Evolutionary conservation across 2,888 invertebrate genomes (phyloP).

Genomic region (Meghimatium bilineatum): DNA sequence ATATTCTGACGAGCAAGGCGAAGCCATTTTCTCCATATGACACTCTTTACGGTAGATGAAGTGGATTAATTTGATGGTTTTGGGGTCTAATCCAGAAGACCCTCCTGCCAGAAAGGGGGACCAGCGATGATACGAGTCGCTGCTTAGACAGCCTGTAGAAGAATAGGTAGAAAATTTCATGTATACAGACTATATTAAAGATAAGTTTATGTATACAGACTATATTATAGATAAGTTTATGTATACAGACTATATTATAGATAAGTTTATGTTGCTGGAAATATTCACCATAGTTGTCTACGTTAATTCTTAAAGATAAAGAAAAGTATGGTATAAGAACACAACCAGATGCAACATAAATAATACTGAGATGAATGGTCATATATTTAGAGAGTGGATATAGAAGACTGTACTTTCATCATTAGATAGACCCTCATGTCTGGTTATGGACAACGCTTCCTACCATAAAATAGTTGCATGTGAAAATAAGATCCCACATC

Average conservation of each 20-base stretch:
- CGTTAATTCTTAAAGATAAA: too few species aligned
- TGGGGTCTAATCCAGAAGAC: constrained; percentile 61
- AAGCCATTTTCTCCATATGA: constrained; percentile 70
- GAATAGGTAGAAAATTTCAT: not conserved
- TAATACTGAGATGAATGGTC: too few species aligned
- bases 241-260: not conserved
- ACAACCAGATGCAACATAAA: too few species aligned
- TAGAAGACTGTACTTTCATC: too few species aligned
- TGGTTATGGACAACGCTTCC: too few species aligned
- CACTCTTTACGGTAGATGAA: constrained; percentile 74
- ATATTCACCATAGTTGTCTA: too few species aligned
- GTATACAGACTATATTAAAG: constrained; percentile 9
- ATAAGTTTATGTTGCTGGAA: constrained; percentile 12
- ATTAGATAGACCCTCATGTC: too few species aligned
- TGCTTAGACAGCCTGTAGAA: constrained; percentile 59
- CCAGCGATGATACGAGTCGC: constrained; percentile 60
- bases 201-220: constrained; percentile 21
- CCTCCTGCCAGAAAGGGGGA: constrained; percentile 70
- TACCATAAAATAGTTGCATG: too few species aligned
- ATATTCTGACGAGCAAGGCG: constrained; percentile 15
- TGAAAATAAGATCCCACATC: too few species aligned
- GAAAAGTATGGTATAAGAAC: too few species aligned
- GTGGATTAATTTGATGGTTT: constrained; percentile 72
- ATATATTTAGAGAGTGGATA: too few species aligned
- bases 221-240: constrained; percentile 8